Base-by-base conservation (phyloP, 2,113 vertebrate genomes). In the Chunga burmeisteri region DNA sequence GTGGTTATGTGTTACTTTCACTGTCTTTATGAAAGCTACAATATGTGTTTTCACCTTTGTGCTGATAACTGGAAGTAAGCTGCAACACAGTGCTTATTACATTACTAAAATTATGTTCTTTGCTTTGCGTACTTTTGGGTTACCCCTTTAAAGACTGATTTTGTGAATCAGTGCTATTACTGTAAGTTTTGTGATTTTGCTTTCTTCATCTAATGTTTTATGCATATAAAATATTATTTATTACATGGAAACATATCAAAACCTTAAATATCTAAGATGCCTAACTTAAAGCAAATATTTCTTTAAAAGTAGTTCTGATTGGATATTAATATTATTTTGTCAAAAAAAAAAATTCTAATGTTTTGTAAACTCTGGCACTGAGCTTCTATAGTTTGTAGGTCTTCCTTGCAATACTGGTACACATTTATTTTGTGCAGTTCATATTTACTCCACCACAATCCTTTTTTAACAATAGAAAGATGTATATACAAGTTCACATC, bases 21-120 rank as follows among this genome's bases (percentile, higher is more conserved):
- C 97, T 97, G 98, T 98, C 98, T 97, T 98, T 98, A 97, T 97
- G 96, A 97, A 98, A 98, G 97, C 97, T 98, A 98, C 97, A 97
- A 90, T 98, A 98, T 97, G 98, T 98, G 98, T 99, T 98, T 98
- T 99, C 98, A 99, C 98, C 95, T 98, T 98, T 98, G 99, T 98
- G 98, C 98, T 98, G 96, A 98, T 98, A 98, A 98, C 98, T 98
- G 98, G 98, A 99, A 98, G 96, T 97, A 97, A 98, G 95, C 97
- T 96, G 94, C 96, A 97, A 97, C 97, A 97, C 97, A 97, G 91
- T 97, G 96, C 97, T 97, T 98, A 97, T 94, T 95, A 97, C 91
- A 89, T 97, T 71, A 86, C 86, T 89, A 90, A 89, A 94, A 71
- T 98, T 97, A 93, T 72, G 92, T 98, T 98, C 88, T 97, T 98